These are phyloP conservation scores for Heteromyza rotundicornis DNA, from an alignment of 2,888 invertebrate species.

Conservation along the genomic window DNA sequence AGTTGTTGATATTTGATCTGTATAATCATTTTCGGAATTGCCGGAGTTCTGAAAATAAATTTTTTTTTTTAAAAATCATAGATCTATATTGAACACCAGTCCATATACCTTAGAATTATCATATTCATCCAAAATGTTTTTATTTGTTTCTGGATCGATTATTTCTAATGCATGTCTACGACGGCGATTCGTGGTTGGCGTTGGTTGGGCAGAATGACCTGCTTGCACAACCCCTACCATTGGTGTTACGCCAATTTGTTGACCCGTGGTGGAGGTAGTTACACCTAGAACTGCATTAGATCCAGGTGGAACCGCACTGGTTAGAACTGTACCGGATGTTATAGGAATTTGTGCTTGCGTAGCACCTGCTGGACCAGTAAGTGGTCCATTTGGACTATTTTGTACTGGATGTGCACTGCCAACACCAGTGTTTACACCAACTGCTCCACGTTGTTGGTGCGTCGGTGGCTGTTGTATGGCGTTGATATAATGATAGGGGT, in stretches of 20 bases:
- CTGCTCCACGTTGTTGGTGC: conserved; percentile 47
- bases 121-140: conserved; percentile 56
- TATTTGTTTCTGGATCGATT: conserved; percentile 64
- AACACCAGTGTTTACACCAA: conserved; percentile 43
- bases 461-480: conserved; percentile 42
- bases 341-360: conserved; percentile 46
- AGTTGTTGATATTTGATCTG: conserved; percentile 33
- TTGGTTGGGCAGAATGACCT: conserved; percentile 36
- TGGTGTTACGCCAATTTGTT: conserved; percentile 46
- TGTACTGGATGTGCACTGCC: conserved; percentile 49
- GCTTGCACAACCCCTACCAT: conserved; percentile 46
- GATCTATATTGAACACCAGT: no score
- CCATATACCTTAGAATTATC: conserved; percentile 42
- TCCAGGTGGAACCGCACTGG: conserved; percentile 58
- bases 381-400: conserved; percentile 48
- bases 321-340: conserved; percentile 39
- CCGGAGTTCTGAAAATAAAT: no score
- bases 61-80: no score
- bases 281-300: conserved; percentile 63
- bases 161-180: conserved; percentile 62
- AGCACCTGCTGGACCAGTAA: conserved; percentile 46
- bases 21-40: conserved; percentile 45
- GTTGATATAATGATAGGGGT: conserved; percentile 41
- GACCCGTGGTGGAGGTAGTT: conserved; percentile 39
- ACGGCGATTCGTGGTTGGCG: conserved; percentile 44